phyloP scores from a whole-genome alignment of 2,113 vertebrate genomes.

The Atherinomorus stipes region DNA sequence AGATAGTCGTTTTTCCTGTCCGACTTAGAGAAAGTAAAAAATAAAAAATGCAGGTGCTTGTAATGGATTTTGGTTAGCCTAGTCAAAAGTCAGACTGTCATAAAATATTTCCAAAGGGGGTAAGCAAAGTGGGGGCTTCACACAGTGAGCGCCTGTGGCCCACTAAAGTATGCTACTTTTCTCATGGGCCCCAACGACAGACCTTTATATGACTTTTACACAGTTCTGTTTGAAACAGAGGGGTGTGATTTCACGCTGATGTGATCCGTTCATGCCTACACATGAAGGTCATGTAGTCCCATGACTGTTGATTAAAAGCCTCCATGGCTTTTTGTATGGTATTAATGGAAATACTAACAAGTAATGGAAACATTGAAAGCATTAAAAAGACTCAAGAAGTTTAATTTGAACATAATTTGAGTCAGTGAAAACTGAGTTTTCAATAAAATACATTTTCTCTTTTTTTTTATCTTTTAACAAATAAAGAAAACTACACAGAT shows the following conservation, averaged over 20 bases:
- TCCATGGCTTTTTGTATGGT: neutral
- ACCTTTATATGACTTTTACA: constrained; percentile 36
- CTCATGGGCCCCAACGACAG: constrained; percentile 45
- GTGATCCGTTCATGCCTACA: constrained; percentile 35
- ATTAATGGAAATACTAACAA: no score
- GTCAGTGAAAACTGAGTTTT: no score
- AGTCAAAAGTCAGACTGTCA: constrained; percentile 51
- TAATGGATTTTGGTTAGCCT: constrained; percentile 35
- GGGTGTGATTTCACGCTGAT: constrained; percentile 51
- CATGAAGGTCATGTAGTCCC: neutral
- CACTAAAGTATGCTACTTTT: constrained; percentile 47
- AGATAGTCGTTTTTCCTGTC: neutral
- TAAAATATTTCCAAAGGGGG: constrained; percentile 46
- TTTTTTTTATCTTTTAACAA: neutral
- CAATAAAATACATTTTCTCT: neutral
- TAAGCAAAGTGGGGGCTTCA: neutral
- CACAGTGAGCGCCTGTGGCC: constrained; percentile 40
- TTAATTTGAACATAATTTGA: no score
- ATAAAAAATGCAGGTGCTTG: constrained; percentile 40
- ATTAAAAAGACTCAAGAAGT: neutral
- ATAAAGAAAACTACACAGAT: neutral
- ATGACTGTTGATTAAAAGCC: neutral
- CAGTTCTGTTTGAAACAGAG: constrained; percentile 35
- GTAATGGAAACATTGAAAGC: no score
- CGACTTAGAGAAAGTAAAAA: neutral